A percentile compares a stretch with the other conserved stretches of the same genome.
These are phyloP conservation scores for Harlomillsia oculata DNA, from an alignment of 1,140 invertebrate species.

Conservation along the genomic window DNA sequence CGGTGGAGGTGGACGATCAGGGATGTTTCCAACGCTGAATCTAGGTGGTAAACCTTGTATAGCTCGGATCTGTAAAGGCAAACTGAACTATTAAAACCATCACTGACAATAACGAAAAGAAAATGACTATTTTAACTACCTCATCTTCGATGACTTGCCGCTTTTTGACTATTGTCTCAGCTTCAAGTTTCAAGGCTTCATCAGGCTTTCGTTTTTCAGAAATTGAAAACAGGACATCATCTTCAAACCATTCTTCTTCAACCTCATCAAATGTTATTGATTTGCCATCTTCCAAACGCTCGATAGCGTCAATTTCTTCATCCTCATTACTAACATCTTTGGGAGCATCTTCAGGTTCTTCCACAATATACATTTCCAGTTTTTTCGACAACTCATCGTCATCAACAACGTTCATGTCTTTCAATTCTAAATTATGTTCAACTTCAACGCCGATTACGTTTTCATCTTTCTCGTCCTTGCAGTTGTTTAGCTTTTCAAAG, in stretches of 20 bases:
- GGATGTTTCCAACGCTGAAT: slow-evolving; percentile 6
- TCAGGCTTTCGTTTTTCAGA: neutral
- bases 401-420: too few species aligned
- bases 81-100: neutral
- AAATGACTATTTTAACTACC: neutral
- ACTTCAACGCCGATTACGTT: too few species aligned
- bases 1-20: slow-evolving; percentile 19
- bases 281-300: too few species aligned
- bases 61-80: slow-evolving; percentile 20
- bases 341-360: too few species aligned
- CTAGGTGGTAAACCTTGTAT: slow-evolving; percentile 20
- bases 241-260: slow-evolving; percentile 28
- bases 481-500: too few species aligned
- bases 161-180: slow-evolving; percentile 13
- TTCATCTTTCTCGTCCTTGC: too few species aligned
- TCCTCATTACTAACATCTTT: too few species aligned
- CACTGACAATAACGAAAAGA: neutral
- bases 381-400: too few species aligned
- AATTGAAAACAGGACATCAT: slow-evolving; percentile 23
- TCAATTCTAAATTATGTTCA: too few species aligned
- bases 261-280: too few species aligned
- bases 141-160: slow-evolving; percentile 21
- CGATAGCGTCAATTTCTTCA: slow-evolving; percentile 5
- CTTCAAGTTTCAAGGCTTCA: slow-evolving; percentile 14
- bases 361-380: too few species aligned